Base-by-base conservation (phyloP, 2,888 invertebrate species). In the Dasypolia templi region DNA sequence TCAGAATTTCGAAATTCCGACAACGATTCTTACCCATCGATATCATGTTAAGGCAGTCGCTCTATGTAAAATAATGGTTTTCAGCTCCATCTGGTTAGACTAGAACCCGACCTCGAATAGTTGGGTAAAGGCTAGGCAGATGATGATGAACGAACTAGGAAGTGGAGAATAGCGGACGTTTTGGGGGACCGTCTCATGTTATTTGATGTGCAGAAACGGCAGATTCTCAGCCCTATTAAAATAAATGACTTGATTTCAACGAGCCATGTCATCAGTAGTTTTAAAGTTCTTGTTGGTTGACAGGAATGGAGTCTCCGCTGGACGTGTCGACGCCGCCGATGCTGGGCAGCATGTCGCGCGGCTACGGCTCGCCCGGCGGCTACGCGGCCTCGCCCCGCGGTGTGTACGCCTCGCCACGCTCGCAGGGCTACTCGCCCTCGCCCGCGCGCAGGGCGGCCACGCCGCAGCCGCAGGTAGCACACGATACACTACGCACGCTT, bases 391-490 rank as follows among this genome's bases (percentile, higher is more conserved):
- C 94, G 9, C 95, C 95, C 73, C 93, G 95, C 86, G 93, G 89
- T 75, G 94, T 94, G 87, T 94, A 95, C 92, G 94, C 94, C 62
- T 95, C 95, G 66, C 95, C 95, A 75, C 93, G 94, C 89, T 91
- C 92, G 82, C 94, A 94, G 90, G 93, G 92, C 66, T 95, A 94
- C 93, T 93, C 93, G 88, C 94, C 94, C 88, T 79, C 91, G 86
- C 84, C 93, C 78, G 91, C 89, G 82, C 91, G 92, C 17, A 89
- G 90, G 59, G 89, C 92, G 76, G 90, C 87, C 85, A 93, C 94
- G 68, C 94, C 95, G 85, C 95, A 94, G 82, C 94, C 94, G 58
- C 94, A 92, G 92, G 92, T n/a, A n/a, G n/a, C n/a, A n/a, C n/a
- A n/a, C n/a, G n/a, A n/a, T n/a, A n/a, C n/a, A n/a, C n/a, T n/a